Conservation (phyloP, 2,797 vertebrate species). For the Dendrocincla fuliginosa region DNA sequence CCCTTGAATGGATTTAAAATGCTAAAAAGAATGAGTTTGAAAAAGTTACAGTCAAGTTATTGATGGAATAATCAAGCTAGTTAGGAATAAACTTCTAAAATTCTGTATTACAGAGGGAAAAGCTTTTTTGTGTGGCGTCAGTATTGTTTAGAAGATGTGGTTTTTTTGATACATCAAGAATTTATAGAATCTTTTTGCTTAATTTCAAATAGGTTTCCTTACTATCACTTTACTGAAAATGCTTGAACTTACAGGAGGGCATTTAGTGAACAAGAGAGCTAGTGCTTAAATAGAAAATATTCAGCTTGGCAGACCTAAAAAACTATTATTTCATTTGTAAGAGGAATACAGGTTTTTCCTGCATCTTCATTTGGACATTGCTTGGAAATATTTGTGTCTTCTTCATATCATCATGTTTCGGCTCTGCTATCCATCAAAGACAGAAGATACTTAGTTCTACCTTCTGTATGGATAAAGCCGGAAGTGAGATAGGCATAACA, state of each 20-base stretch:
- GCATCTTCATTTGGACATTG: background rate
- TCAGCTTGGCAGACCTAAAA: background rate
- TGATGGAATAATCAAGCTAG: background rate
- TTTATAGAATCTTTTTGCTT: background rate
- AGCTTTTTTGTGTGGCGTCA: background rate
- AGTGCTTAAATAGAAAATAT: background rate
- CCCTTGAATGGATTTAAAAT: background rate
- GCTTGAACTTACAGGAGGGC: background rate
- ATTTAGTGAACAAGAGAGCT: background rate
- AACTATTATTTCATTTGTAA: background rate
- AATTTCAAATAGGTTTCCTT: background rate
- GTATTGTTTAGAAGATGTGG: background rate
- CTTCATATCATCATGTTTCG: background rate
- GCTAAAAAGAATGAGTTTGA: background rate
- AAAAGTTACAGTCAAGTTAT: background rate
- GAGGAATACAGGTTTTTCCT: background rate
- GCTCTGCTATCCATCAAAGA: background rate
- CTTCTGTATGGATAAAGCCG: background rate
- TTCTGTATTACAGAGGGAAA: background rate
- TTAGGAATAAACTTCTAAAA: background rate
- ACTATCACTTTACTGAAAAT: background rate
- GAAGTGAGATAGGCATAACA: background rate
- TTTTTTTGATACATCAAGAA: background rate
- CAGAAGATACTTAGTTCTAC: background rate
- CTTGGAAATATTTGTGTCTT: background rate